Percentiles rank a stretch among this genome's conserved stretches.
phyloP scores from a whole-genome alignment of 2,888 invertebrate genomes.

The Onthophagus sagittarius region DNA sequence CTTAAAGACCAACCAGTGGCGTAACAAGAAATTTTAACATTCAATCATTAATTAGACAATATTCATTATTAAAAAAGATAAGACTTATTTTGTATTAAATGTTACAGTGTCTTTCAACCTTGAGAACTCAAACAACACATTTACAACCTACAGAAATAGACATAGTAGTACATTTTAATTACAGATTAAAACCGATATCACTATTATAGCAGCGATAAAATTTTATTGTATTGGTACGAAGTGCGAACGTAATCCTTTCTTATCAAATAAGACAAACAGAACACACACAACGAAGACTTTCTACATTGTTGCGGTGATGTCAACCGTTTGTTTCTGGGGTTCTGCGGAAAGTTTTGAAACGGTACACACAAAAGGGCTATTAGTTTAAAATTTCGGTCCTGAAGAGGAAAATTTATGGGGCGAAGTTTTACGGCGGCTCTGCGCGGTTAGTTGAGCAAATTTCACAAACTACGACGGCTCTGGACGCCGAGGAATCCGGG shows the following conservation, averaged over 20 bases:
- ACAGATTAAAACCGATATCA: neutral
- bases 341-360: neutral
- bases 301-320: neutral
- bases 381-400: neutral
- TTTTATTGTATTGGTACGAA: neutral
- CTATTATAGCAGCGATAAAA: neutral
- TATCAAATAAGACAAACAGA: neutral
- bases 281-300: neutral
- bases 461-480: slow-evolving; percentile 7
- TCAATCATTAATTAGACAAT: neutral
- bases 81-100: no score
- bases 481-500: neutral
- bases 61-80: neutral
- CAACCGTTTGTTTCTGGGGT: neutral
- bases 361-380: neutral
- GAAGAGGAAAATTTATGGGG: neutral
- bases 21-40: neutral
- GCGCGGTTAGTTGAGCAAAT: neutral
- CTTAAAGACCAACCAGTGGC: neutral
- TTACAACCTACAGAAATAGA: neutral
- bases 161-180: neutral
- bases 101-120: neutral
- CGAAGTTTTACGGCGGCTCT: neutral
- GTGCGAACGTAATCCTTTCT: neutral
- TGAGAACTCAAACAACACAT: neutral